These are phyloP conservation scores for Dolichotis patagonum DNA, from an alignment of 2,113 vertebrate species.

Conservation along the genomic window DNA sequence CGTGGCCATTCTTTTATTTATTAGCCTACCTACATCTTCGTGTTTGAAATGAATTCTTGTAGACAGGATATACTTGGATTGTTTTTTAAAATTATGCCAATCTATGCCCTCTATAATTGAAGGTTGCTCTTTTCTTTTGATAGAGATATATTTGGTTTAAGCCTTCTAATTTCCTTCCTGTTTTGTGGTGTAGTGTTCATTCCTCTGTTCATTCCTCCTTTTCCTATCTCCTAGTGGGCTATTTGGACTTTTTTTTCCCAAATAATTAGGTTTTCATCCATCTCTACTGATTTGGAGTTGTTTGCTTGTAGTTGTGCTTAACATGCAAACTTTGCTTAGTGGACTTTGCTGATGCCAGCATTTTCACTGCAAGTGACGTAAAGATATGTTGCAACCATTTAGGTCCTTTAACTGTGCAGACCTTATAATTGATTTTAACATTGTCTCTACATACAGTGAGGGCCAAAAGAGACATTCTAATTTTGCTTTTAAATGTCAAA, in stretches of 20 bases:
- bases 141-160: background rate
- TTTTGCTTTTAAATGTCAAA: slow-evolving; percentile 31
- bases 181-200: background rate
- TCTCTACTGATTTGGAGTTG: background rate
- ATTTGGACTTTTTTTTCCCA: background rate
- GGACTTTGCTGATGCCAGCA: background rate
- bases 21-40: background rate
- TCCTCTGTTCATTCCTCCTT: background rate
- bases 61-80: background rate
- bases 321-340: background rate
- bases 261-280: background rate
- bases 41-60: background rate
- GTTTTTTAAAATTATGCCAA: background rate
- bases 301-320: background rate
- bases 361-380: background rate
- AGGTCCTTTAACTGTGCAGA: background rate
- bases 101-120: background rate
- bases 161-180: background rate
- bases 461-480: background rate
- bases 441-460: background rate
- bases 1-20: too few relatives aligned
- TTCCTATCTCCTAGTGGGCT: background rate
- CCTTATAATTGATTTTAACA: background rate
- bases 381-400: background rate
- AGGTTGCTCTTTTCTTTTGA: background rate